Conservation (phyloP, 2,888 invertebrate species). For the Drosophila niveifrons region DNA sequence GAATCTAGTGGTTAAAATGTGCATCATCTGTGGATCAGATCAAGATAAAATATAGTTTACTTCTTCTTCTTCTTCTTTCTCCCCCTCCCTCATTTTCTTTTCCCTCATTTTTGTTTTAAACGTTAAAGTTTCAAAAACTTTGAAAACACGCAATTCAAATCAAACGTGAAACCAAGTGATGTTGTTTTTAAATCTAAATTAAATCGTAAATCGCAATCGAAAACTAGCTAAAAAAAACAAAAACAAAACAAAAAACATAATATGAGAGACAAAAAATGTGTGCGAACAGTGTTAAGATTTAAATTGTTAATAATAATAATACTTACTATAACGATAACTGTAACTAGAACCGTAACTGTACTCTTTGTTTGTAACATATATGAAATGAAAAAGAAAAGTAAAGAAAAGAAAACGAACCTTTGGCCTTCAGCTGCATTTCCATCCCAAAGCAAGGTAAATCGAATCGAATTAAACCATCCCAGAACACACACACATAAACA, state of each 20-base stretch:
- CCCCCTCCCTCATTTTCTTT: neutral
- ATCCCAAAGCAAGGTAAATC: slow-evolving; percentile 58
- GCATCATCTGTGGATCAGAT: slow-evolving; percentile 1
- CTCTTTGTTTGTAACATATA: slow-evolving; percentile 6
- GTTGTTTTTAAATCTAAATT: slow-evolving; percentile 76
- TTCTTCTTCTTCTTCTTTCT: too few species aligned
- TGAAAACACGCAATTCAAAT: slow-evolving; percentile 80
- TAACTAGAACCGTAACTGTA: neutral
- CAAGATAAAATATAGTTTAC: neutral
- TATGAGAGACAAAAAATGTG: slow-evolving; percentile 8
- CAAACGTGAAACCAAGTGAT: slow-evolving; percentile 85
- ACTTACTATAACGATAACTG: slow-evolving; percentile 5
- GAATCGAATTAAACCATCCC: slow-evolving; percentile 27
- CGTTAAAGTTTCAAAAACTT: slow-evolving; percentile 70
- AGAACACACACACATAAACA: slow-evolving; percentile 37
- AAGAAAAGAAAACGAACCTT: slow-evolving; percentile 22
- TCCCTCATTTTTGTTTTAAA: slow-evolving; percentile 40
- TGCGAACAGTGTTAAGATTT: slow-evolving; percentile 69
- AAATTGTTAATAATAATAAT: slow-evolving; percentile 23
- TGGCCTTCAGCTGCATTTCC: slow-evolving; percentile 70
- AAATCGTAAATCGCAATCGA: slow-evolving; percentile 41
- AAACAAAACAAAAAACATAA: neutral
- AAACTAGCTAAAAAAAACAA: slow-evolving; percentile 54
- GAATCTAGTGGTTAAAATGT: neutral
- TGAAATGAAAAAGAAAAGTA: neutral